A percentile compares a stretch with the other conserved stretches of the same genome.
phyloP scores from a whole-genome alignment of 1,140 invertebrate species.

The Cotesia typhae region DNA sequence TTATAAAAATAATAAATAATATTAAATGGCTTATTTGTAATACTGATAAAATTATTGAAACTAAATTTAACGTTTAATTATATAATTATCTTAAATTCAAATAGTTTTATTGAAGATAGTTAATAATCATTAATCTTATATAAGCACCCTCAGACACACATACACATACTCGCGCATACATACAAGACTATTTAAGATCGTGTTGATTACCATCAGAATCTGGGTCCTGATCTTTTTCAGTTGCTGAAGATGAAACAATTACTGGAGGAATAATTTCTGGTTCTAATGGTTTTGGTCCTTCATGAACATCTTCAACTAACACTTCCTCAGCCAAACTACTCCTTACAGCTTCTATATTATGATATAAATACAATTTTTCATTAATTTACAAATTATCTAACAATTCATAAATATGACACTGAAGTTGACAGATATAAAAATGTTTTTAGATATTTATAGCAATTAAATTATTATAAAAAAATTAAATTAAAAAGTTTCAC shows the following conservation, averaged over 20 bases:
- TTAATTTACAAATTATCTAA: too few relatives aligned
- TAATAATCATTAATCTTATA: background rate
- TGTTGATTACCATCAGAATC: slow-evolving; percentile 63
- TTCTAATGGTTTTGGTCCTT: slow-evolving; percentile 51
- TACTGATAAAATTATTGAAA: too few relatives aligned
- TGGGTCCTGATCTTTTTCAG: slow-evolving; percentile 52
- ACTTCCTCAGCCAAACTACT: slow-evolving; percentile 72
- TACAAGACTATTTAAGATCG: slow-evolving; percentile 56
- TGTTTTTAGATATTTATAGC: background rate
- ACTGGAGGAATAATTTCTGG: slow-evolving; percentile 53
- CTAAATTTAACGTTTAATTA: too few relatives aligned
- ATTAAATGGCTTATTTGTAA: too few relatives aligned
- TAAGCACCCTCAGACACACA: background rate
- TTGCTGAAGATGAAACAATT: slow-evolving; percentile 36
- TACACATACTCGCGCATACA: slow-evolving; percentile 16
- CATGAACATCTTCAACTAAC: slow-evolving; percentile 57
- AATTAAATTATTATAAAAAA: too few relatives aligned
- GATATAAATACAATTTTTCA: slow-evolving; percentile 1
- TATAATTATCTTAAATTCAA: too few relatives aligned
- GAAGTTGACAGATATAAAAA: too few relatives aligned
- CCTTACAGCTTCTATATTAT: slow-evolving; percentile 68
- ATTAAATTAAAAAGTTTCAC: too few relatives aligned
- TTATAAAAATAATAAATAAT: too few relatives aligned
- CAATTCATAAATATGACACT: too few relatives aligned
- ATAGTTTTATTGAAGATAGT: background rate